Conservation (phyloP, 2,797 vertebrate species). For the Dipus sagitta region DNA sequence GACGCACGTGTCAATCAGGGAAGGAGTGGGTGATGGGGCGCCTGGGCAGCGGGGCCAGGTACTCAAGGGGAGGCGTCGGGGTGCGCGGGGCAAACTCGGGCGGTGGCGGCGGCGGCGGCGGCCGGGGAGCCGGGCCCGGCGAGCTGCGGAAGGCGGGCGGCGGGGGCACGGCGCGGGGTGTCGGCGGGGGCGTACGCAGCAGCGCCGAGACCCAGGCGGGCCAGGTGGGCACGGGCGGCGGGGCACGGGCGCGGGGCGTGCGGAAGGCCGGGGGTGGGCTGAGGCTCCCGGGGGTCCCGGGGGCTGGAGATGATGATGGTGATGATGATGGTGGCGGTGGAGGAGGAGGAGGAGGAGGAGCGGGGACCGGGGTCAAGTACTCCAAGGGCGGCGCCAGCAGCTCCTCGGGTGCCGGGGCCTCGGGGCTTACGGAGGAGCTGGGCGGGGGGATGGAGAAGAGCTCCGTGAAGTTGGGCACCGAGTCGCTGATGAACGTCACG, state of each 20-base stretch:
- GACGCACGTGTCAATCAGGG: conserved; percentile 64
- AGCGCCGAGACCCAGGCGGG: conserved; percentile 77
- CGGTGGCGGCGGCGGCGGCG: conserved; percentile 7
- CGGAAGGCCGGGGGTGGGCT: conserved; percentile 68
- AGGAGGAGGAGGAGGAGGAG: conserved; percentile 51
- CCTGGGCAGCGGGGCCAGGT: conserved; percentile 78
- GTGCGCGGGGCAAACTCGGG: conserved; percentile 58
- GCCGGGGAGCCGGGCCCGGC: conserved; percentile 22
- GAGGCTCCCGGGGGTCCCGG: neutral
- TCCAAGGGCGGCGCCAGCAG: conserved; percentile 79
- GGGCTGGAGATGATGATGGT: conserved; percentile 1
- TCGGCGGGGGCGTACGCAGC: conserved; percentile 74
- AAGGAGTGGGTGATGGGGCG: conserved; percentile 58
- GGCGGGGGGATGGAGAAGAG: conserved; percentile 95
- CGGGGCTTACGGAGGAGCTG: conserved; percentile 84
- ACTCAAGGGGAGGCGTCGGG: conserved; percentile 77
- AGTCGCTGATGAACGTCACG: conserved; percentile 94
- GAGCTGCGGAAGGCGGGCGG: conserved; percentile 75
- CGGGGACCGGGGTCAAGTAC: conserved; percentile 74
- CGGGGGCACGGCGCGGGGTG: conserved; percentile 71
- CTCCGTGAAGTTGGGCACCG: conserved; percentile 96
- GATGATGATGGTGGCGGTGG: conserved; percentile 66
- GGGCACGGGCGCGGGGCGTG: conserved; percentile 2
- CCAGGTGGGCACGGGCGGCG: conserved; percentile 71
- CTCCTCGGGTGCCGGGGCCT: conserved; percentile 75